Evolutionary conservation across 2,888 invertebrate genomes (phyloP), one percentile per base, ranked within the genome.

Genomic region (Hirtodrosophila duncani): DNA sequence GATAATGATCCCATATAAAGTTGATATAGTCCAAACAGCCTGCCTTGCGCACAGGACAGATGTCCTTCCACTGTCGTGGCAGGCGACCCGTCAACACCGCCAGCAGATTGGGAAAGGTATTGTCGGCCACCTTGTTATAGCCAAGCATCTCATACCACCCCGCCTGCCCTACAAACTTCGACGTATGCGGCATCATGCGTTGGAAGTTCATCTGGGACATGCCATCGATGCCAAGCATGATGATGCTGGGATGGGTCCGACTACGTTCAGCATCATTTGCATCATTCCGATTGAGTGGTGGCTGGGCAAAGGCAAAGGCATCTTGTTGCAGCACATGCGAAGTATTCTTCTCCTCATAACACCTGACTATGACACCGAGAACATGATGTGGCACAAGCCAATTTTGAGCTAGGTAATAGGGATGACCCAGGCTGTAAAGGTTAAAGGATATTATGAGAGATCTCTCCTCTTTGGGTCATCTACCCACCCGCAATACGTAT

Each of bases 41-140:
- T 38, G 6, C 0, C 3, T 3, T 13, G 9, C 27, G 8, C 2
- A 49, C 13, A 33, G 48, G 23, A 11, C 50, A 51, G 1, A 1
- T 6, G 2, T 2, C 3, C 4, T 20, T 7, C 49, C 31, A 49
- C 9, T 31, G 9, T 1, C 1, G 9, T 1, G 31, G 7, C 1
- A 9, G 89, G 48, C 89, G 87, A 0, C 96, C 96, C 0, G 92
- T 91, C 3, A 94, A 87, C 30, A 93, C 88, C 0, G 95, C 93
- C 88, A 95, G 91, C 42, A 96, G 84, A 85, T 97, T 97, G 0
- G 95, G 94, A 74, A 93, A 92, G 0, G 95, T 96, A 71, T 96
- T 96, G 71, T 95, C 95, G 0, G 91, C 94, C 52, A 93, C 89
- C 87, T 89, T 90, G 71, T 89, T 88, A 84, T 93, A 94, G 2